Base-by-base conservation (phyloP, 2,113 vertebrate species). In the Serilophus lunatus region DNA sequence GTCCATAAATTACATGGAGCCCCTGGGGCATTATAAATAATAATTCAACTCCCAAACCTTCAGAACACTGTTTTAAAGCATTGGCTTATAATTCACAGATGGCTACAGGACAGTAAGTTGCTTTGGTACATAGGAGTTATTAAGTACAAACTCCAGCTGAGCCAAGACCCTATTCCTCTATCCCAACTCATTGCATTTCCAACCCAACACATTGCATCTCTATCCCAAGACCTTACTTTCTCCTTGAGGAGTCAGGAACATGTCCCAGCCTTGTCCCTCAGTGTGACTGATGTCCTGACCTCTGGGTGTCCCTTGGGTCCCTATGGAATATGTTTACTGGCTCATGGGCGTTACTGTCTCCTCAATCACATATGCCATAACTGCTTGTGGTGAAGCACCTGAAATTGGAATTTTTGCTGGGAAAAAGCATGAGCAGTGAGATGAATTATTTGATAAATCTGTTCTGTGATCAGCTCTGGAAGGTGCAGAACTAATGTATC, bases 11-110 rank as follows among this genome's bases (percentile, higher is more conserved):
- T 96, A 93, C 77, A 83, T 1, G 3, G 47, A 10, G 3, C 28
- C 95, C 63, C 38, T 16, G 12, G 56, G 96, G 68, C 72, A 82
- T 86, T 95, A 82, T 94, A 97, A 96, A 93, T 95, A 95, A 95
- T 96, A 93, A 93, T 96, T 90, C 91, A 84, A 38, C 87, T 95
- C 77, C 71, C 74, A 91, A 86, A 92, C 69, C 15, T 96, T 94
- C 89, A 86, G 82, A 95, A 80, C 50, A 72, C 28, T 88, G 17
- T 77, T 96, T 90, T 95, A 88, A 96, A 95, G 80, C 81, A 86
- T 35, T 83, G 82, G 19, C 24, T 86, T 91, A 13, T 74, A 94
- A 92, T 66, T 92, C 89, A 12, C 40, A 79, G 35, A 51, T 13
- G 38, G 38, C 45, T 86, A 40, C 59, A 65, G 54, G 49, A 69